Evolutionary conservation across 1,140 invertebrate genomes (phyloP), one percentile per base, ranked within the genome.

Genomic region (Drosophila prosaltans): DNA sequence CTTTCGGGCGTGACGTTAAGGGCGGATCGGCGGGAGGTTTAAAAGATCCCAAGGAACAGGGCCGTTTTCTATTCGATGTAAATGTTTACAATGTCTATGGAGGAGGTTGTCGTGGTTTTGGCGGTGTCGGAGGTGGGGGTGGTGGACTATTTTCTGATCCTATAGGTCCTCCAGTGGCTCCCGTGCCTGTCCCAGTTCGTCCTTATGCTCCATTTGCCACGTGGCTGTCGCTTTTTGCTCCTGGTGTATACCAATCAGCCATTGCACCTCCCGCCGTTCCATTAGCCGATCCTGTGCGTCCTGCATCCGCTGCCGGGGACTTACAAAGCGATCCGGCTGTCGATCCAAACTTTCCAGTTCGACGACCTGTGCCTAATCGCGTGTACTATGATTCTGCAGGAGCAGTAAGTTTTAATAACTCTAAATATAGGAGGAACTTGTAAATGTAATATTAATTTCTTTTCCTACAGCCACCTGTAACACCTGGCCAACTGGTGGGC

Each of bases 71-170:
- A 1, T 91, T 88, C 57, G 91, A 91, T 51, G 21, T 91, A n/a
- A 91, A 91, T 76, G 84, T 91, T 11, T 85, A 91, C 45, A 91
- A 91, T 65, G 84, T 91, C 11, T 79, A 91, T 41, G 62, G 45
- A 0, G 69, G 80, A 2, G 78, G 76, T 30, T 82, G 83, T 21
- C 72, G 75, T n/a, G 80, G 81, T 4, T 85, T 73, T 28, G 76
- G 82, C 11, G 86, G 81, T 7, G 51, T 48, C 6, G 77, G 81
- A 4, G 51, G 57, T 1, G 72, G 78, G 6, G 58, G 66, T 8
- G 80, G 74, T 39, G 72, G 77, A 7, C 57, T 90, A 2, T 67
- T 91, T 0, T 90, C 90, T 0, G 90, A 91, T 75, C 85, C 85
- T 9, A 57, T 88, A 1, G 68, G 67, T 0, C 81, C 71, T 5